Evolutionary conservation across 2,888 invertebrate species (phyloP).

Genomic region (Diaperis boleti): DNA sequence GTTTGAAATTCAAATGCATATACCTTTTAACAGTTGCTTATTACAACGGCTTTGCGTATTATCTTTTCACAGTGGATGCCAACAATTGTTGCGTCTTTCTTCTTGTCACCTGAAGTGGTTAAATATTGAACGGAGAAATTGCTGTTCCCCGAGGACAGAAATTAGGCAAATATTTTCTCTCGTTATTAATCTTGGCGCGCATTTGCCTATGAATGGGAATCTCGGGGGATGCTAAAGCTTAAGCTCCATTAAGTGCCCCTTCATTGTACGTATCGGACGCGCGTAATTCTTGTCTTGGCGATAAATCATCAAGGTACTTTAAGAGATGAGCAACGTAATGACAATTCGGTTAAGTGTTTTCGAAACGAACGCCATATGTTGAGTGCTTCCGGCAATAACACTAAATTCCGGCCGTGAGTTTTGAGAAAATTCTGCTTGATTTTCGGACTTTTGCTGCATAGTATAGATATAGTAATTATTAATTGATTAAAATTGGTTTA

Average conservation of each 20-base stretch:
- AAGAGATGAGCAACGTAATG: slow-evolving; percentile 45
- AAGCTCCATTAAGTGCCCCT: slow-evolving; percentile 38
- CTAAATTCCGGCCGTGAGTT: slow-evolving; percentile 47
- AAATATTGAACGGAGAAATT: background rate
- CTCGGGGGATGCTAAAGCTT: slow-evolving; percentile 29
- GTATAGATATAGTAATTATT: no score
- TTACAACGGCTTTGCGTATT: slow-evolving; percentile 27
- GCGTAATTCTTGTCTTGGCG: slow-evolving; percentile 37
- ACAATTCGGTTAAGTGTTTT: slow-evolving; percentile 45
- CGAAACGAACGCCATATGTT: slow-evolving; percentile 52
- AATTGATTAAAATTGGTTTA: no score
- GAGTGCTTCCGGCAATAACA: slow-evolving; percentile 56
- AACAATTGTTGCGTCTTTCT: slow-evolving; percentile 15
- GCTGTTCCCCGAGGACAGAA: slow-evolving; percentile 3
- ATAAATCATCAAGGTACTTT: slow-evolving; percentile 46
- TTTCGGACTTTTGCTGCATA: slow-evolving; percentile 8
- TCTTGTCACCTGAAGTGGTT: slow-evolving; percentile 1
- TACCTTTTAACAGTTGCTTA: slow-evolving; percentile 43
- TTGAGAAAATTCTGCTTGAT: slow-evolving; percentile 31
- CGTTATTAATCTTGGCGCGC: slow-evolving; percentile 23
- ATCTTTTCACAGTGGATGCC: slow-evolving; percentile 9
- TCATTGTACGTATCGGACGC: slow-evolving; percentile 35
- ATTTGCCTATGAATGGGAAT: slow-evolving; percentile 36
- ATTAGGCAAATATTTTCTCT: slow-evolving; percentile 35
- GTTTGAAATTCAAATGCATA: slow-evolving; percentile 47